Conservation (phyloP, 2,888 invertebrate species). For the Yponomeuta plumbellus region DNA sequence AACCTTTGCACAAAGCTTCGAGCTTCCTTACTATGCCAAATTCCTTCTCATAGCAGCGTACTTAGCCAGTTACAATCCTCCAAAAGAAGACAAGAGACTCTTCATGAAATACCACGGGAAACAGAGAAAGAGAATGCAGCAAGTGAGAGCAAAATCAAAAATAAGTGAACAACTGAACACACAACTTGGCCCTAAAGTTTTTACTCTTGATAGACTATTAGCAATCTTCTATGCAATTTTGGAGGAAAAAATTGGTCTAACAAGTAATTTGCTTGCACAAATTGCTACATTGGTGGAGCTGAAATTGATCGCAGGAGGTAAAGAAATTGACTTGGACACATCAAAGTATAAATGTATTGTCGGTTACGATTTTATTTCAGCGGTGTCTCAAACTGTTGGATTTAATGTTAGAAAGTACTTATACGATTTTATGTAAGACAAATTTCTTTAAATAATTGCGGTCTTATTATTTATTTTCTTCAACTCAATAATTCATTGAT, state of each 20-base stretch:
- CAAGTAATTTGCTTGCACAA: constrained; percentile 91
- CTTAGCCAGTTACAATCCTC: constrained; percentile 94
- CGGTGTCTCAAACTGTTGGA: constrained; percentile 85
- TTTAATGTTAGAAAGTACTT: constrained; percentile 87
- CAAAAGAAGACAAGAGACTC: constrained; percentile 89
- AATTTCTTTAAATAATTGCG: constrained; percentile 1
- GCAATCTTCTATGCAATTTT: constrained; percentile 94
- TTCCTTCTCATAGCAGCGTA: constrained; percentile 93
- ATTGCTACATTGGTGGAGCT: constrained; percentile 91
- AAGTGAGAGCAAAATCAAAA: constrained; percentile 78
- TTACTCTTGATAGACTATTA: constrained; percentile 86
- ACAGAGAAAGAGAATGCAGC: constrained; percentile 79
- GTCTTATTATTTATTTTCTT: constrained; percentile 1
- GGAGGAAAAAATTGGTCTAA: constrained; percentile 88
- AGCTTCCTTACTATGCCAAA: constrained; percentile 93
- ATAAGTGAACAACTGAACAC: constrained; percentile 76
- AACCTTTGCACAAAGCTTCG: constrained; percentile 80
- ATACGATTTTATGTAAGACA: constrained; percentile 77
- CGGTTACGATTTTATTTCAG: constrained; percentile 86
- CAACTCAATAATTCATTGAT: too few relatives aligned
- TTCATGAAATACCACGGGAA: constrained; percentile 89
- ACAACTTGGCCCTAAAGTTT: constrained; percentile 88
- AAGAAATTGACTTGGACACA: constrained; percentile 84
- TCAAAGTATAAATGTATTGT: constrained; percentile 93
- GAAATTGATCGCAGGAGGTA: constrained; percentile 84